phyloP scores from a whole-genome alignment of 2,113 vertebrate species.

The Menidia beryllina region DNA sequence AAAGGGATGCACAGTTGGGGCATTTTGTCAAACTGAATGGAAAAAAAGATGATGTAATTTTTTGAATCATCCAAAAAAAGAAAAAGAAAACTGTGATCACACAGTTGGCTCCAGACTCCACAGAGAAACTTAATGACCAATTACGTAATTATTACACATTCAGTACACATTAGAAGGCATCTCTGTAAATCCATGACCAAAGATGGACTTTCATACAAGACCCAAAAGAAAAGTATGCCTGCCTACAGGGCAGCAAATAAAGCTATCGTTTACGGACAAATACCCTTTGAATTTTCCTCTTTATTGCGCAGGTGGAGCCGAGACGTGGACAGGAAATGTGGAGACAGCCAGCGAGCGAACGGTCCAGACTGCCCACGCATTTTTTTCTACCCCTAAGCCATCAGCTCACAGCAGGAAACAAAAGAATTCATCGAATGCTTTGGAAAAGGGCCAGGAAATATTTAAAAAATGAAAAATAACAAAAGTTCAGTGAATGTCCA shows the following conservation, averaged over 20 bases:
- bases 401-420: constrained; percentile 5
- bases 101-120: too few relatives aligned
- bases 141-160: too few relatives aligned
- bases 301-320: constrained; percentile 18
- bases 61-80: too few relatives aligned
- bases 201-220: not conserved
- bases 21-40: too few relatives aligned
- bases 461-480: not conserved
- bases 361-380: not conserved
- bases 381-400: not conserved
- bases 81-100: too few relatives aligned
- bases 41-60: too few relatives aligned
- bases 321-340: constrained; percentile 17
- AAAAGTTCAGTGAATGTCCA: not conserved
- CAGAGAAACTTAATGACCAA: too few relatives aligned
- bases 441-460: not conserved
- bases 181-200: not conserved
- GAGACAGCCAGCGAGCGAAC: not conserved
- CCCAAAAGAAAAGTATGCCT: not conserved
- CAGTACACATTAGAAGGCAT: too few relatives aligned
- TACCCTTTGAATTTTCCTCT: not conserved
- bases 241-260: not conserved
- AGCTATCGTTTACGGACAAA: not conserved
- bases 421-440: not conserved
- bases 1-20: too few relatives aligned